phyloP scores from a whole-genome alignment of 2,888 invertebrate genomes.

The Drosophila melanosoma region DNA sequence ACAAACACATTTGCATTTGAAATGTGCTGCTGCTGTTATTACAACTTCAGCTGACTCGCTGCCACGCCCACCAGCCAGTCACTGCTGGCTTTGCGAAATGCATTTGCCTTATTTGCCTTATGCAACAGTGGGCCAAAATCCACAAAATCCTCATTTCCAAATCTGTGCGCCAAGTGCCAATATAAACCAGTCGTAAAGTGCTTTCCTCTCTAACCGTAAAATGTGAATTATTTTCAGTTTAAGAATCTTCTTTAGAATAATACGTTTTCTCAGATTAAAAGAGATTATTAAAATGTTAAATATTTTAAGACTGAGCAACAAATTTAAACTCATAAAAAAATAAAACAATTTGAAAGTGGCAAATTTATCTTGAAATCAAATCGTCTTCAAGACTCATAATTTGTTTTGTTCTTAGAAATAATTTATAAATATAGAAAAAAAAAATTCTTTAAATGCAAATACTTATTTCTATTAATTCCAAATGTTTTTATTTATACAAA shows the following conservation, averaged over 20 bases:
- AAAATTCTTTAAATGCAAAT: not conserved
- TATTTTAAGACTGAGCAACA: not conserved
- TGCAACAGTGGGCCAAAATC: slow-evolving; percentile 39
- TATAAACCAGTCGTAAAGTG: not conserved
- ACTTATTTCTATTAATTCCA: not conserved
- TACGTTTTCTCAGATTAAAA: not conserved
- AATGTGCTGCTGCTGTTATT: slow-evolving; percentile 60
- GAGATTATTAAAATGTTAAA: not conserved
- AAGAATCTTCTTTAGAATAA: not conserved
- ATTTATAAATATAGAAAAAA: not conserved
- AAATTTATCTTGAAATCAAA: not conserved
- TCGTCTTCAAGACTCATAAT: not conserved
- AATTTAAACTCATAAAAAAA: not conserved
- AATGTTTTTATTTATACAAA: not conserved
- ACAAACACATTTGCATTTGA: slow-evolving; percentile 79
- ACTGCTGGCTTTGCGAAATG: slow-evolving; percentile 22
- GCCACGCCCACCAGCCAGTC: slow-evolving; percentile 49
- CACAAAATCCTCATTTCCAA: not conserved
- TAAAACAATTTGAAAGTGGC: too few species aligned
- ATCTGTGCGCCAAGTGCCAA: not conserved
- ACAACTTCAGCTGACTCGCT: slow-evolving; percentile 65
- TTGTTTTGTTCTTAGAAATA: not conserved
- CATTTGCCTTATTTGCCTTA: slow-evolving; percentile 30
- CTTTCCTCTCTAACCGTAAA: not conserved
- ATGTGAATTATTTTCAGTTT: not conserved